Evolutionary conservation across 2,797 vertebrate species (phyloP).

Genomic region (Poeciliopsis turneri): DNA sequence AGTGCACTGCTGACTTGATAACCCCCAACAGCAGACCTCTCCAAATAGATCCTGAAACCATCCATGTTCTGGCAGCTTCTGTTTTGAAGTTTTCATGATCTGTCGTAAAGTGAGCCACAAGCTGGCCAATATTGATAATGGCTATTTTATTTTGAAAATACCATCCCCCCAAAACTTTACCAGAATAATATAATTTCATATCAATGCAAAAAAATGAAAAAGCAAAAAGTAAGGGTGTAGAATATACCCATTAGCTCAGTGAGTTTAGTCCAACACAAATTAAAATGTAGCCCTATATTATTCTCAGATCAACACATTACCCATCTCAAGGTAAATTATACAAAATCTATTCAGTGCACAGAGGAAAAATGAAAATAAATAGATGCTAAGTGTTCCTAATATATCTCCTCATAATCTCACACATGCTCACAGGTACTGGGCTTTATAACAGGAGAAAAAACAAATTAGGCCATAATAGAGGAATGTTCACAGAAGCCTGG

Average conservation of each 20-base stretch:
- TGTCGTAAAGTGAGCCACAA: not conserved
- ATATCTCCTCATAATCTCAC: not conserved
- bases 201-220: not conserved
- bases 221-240: not conserved
- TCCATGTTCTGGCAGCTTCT: not conserved
- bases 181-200: not conserved
- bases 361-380: constrained; percentile 8
- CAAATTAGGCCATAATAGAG: constrained; percentile 10
- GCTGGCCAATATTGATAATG: not conserved
- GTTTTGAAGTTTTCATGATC: not conserved
- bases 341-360: not conserved
- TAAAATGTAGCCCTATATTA: not conserved
- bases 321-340: not conserved
- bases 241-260: not conserved
- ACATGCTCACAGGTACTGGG: not conserved
- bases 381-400: constrained; percentile 1
- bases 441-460: constrained; percentile 1
- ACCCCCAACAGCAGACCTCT: not conserved
- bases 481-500: constrained; percentile 5
- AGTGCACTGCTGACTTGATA: no score
- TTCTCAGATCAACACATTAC: not conserved
- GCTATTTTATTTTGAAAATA: not conserved
- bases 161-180: no score
- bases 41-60: not conserved
- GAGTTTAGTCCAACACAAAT: not conserved